These are phyloP conservation scores for Castor canadensis DNA, from an alignment of 2,113 vertebrate genomes.

Conservation along the genomic window DNA sequence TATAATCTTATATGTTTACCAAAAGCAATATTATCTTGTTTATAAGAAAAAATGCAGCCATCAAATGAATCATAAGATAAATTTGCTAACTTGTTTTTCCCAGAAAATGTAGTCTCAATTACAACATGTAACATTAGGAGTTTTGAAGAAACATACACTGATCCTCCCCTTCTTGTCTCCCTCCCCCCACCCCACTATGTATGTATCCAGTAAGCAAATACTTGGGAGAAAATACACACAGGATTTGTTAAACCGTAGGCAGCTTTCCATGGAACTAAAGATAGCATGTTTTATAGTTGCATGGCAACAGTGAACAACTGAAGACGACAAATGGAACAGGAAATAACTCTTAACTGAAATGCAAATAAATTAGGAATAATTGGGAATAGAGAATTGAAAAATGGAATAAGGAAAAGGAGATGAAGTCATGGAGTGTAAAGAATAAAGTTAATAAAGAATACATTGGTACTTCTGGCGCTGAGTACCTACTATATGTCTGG, in stretches of 20 bases:
- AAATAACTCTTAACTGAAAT: conserved; percentile 56
- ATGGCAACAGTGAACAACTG: conserved; percentile 61
- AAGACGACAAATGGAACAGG: conserved; percentile 35
- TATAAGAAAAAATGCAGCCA: conserved; percentile 41
- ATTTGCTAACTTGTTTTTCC: conserved; percentile 32
- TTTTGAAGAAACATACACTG: neutral
- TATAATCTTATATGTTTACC: neutral
- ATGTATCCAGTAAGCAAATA: conserved; percentile 40
- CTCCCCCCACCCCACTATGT: neutral
- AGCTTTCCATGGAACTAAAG: conserved; percentile 47
- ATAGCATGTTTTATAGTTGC: conserved; percentile 63
- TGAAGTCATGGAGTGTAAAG: neutral
- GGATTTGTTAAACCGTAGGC: conserved; percentile 38
- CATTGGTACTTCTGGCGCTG: neutral
- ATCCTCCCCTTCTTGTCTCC: too few relatives aligned
- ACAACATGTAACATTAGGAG: neutral
- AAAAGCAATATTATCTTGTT: conserved; percentile 53
- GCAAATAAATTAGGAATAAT: conserved; percentile 14
- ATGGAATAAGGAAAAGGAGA: neutral
- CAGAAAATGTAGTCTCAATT: conserved; percentile 18
- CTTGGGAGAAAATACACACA: conserved; percentile 51
- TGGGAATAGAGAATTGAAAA: conserved; percentile 19
- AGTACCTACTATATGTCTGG: neutral
- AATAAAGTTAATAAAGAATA: neutral
- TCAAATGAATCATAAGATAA: conserved; percentile 49